Percentiles rank a stretch among this genome's conserved stretches.
Evolutionary conservation across 2,113 vertebrate genomes (phyloP).

Genomic region (Pachypanchax playfairii): DNA sequence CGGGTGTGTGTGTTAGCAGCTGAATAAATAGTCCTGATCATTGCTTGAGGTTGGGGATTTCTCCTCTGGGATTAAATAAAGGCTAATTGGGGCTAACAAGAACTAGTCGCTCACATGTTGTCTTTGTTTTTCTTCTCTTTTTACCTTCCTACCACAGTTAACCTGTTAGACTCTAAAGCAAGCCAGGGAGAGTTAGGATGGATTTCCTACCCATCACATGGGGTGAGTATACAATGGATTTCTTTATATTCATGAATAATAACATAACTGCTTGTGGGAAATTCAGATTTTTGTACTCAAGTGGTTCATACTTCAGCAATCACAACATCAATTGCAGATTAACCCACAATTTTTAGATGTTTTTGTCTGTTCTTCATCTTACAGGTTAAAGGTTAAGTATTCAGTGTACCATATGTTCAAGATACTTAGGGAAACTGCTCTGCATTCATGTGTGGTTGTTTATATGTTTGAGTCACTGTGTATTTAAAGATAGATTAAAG

Average conservation of each 20-base stretch:
- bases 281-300: constrained; percentile 42
- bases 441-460: constrained; percentile 21
- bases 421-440: constrained; percentile 47
- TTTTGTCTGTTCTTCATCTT: constrained; percentile 44
- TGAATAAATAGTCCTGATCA: constrained; percentile 79
- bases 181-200: constrained; percentile 98
- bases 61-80: constrained; percentile 61
- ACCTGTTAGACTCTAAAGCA: constrained; percentile 98
- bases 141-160: constrained; percentile 83
- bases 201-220: constrained; percentile 97
- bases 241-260: constrained; percentile 23
- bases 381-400: constrained; percentile 62
- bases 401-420: constrained; percentile 55
- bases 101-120: constrained; percentile 67
- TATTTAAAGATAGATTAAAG: constrained; percentile 60
- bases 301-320: constrained; percentile 38
- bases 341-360: constrained; percentile 60
- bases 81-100: constrained; percentile 78
- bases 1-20: constrained; percentile 65
- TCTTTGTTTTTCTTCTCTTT: constrained; percentile 70
- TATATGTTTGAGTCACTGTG: constrained; percentile 19
- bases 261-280: constrained; percentile 20
- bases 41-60: constrained; percentile 57
- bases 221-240: constrained; percentile 85
- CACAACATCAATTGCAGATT: constrained; percentile 61